Conservation (phyloP, 2,888 invertebrate species). For the Drosophila kanekoi region DNA sequence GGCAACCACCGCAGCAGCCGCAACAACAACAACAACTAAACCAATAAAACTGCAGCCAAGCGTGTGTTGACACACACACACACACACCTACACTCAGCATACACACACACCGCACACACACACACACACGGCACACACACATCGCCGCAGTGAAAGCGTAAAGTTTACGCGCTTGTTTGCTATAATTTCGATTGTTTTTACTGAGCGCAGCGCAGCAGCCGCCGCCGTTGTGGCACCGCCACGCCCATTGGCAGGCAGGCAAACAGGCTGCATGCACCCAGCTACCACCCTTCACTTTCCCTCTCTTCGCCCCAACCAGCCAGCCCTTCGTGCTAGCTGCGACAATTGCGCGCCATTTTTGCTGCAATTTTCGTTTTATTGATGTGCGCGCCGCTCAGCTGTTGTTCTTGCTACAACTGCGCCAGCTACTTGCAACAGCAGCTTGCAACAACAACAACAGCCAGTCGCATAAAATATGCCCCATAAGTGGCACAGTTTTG, state of each 20-base stretch:
- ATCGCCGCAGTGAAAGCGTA: conserved; percentile 62
- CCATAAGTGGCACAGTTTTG: conserved; percentile 70
- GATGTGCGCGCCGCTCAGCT: conserved; percentile 58
- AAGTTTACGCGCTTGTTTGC: conserved; percentile 80
- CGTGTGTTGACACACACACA: conserved; percentile 19
- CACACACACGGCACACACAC: conserved; percentile 24
- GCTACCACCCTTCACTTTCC: neutral
- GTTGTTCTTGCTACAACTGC: conserved; percentile 51
- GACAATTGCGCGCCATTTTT: conserved; percentile 57
- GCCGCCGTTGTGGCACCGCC: conserved; percentile 31
- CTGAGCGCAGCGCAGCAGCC: conserved; percentile 44
- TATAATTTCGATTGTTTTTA: conserved; percentile 80
- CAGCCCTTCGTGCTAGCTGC: conserved; percentile 14
- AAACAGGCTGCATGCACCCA: conserved; percentile 15
- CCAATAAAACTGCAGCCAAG: conserved; percentile 51
- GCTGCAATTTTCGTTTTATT: conserved; percentile 72
- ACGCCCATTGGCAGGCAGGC: conserved; percentile 47
- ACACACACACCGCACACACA: conserved; percentile 13
- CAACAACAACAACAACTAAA: conserved; percentile 57
- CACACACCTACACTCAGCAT: conserved; percentile 17
- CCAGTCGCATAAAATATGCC: conserved; percentile 50
- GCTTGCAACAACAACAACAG: conserved; percentile 18
- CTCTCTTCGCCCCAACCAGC: no score
- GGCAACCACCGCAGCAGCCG: conserved; percentile 42
- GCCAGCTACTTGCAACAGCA: conserved; percentile 44